Percentiles rank a stretch among this genome's conserved stretches.
Evolutionary conservation across 2,113 vertebrate species (phyloP).

Genomic region (Aegypius monachus): DNA sequence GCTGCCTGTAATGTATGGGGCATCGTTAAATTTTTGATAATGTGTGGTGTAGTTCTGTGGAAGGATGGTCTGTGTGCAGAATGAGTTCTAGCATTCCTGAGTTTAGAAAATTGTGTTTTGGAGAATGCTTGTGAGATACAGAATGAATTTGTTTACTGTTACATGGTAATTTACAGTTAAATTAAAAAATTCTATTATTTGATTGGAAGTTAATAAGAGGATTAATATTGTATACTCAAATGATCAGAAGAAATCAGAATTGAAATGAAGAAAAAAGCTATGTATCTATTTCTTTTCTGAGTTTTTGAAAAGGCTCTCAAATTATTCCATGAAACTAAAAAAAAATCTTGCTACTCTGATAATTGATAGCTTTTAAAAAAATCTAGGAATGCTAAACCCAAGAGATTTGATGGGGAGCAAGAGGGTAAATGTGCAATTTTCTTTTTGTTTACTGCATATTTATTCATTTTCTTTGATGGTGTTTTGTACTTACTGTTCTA

Average conservation of each 20-base stretch:
- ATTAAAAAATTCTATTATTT: not conserved
- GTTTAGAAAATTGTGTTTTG: not conserved
- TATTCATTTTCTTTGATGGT: not conserved
- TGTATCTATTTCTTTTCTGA: not conserved
- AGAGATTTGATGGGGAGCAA: not conserved
- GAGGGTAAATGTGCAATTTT: not conserved
- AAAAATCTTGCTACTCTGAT: not conserved
- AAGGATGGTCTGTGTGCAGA: not conserved
- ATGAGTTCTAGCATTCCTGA: not conserved
- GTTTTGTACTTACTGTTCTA: not conserved
- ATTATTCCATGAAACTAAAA: not conserved
- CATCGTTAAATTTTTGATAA: not conserved
- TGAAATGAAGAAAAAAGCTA: not conserved
- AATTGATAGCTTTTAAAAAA: not conserved
- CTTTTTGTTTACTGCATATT: not conserved
- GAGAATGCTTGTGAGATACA: not conserved
- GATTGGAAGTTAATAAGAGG: not conserved
- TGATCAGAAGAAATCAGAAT: not conserved
- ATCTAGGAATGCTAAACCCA: not conserved
- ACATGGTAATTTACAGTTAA: not conserved
- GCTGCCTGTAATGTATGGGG: not conserved
- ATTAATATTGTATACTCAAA: not conserved
- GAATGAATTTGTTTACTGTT: not conserved
- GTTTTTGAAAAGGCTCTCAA: not conserved
- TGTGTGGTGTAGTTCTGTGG: not conserved